Conservation (phyloP, 2,888 invertebrate genomes). For the Hoplodrina blanda region DNA sequence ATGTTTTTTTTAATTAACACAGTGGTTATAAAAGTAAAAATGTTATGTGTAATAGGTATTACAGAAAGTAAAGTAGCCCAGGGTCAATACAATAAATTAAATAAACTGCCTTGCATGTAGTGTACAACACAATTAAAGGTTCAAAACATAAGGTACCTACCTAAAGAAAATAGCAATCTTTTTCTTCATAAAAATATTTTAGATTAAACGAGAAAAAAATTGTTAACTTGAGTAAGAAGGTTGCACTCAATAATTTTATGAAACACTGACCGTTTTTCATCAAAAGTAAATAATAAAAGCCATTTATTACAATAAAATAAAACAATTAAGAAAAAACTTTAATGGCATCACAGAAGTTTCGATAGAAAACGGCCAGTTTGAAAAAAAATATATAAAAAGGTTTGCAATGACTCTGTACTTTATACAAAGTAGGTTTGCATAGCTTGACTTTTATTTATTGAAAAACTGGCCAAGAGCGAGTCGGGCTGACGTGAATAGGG, state of each 20-base stretch:
- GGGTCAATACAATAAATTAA: too few species aligned
- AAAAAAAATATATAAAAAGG: background rate
- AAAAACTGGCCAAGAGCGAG: background rate
- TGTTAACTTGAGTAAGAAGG: background rate
- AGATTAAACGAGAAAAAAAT: background rate
- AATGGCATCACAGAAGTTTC: conserved; percentile 15
- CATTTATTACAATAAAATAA: background rate
- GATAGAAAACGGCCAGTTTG: background rate
- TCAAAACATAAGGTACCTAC: too few species aligned
- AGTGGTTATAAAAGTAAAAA: too few species aligned
- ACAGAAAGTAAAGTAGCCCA: too few species aligned
- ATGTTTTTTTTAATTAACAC: background rate
- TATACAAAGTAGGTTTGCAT: background rate
- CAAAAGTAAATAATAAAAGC: background rate
- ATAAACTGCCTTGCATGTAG: too few species aligned
- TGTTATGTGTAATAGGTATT: too few species aligned
- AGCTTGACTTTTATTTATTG: background rate
- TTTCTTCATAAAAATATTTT: background rate
- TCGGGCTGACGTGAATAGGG: background rate
- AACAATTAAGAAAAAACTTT: background rate
- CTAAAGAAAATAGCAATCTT: too few species aligned
- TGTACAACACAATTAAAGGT: too few species aligned
- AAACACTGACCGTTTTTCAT: conserved; percentile 3
- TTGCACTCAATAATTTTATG: background rate
- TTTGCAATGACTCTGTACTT: background rate